Percentiles rank a stretch among this genome's conserved stretches.
Evolutionary conservation across 2,113 vertebrate species (phyloP).

Genomic region (Argyrosomus japonicus): DNA sequence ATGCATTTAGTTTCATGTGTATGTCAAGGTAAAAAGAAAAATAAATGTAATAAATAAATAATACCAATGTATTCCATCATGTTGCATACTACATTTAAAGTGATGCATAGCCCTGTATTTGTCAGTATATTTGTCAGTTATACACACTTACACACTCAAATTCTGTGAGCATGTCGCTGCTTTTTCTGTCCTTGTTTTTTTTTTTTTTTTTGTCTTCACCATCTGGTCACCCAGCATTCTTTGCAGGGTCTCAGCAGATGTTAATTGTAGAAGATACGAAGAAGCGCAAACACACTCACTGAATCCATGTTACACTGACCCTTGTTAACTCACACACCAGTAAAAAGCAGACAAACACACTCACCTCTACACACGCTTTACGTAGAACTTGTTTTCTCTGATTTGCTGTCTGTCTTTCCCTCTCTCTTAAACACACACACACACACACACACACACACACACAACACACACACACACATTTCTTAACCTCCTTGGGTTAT

Average conservation of each 20-base stretch:
- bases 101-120: background rate
- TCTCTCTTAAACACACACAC: background rate
- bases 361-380: background rate
- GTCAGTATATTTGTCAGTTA: too few relatives aligned
- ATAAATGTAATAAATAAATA: background rate
- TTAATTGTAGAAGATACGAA: conserved; percentile 30
- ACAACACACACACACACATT: background rate
- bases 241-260: conserved; percentile 14
- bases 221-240: background rate
- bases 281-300: background rate
- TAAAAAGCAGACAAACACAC: background rate
- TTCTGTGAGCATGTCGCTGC: background rate
- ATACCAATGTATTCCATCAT: background rate
- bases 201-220: background rate
- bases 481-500: conserved; percentile 5
- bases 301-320: conserved; percentile 1
- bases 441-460: background rate
- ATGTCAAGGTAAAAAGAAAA: too few relatives aligned
- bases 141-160: background rate
- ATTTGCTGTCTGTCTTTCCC: background rate
- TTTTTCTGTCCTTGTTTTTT: too few relatives aligned
- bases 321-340: background rate
- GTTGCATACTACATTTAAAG: background rate
- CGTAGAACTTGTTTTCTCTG: background rate
- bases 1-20: too few relatives aligned